Percentiles rank a stretch among this genome's conserved stretches.
phyloP scores from a whole-genome alignment of 1,140 invertebrate genomes.

The Ptiloglossa arizonensis region DNA sequence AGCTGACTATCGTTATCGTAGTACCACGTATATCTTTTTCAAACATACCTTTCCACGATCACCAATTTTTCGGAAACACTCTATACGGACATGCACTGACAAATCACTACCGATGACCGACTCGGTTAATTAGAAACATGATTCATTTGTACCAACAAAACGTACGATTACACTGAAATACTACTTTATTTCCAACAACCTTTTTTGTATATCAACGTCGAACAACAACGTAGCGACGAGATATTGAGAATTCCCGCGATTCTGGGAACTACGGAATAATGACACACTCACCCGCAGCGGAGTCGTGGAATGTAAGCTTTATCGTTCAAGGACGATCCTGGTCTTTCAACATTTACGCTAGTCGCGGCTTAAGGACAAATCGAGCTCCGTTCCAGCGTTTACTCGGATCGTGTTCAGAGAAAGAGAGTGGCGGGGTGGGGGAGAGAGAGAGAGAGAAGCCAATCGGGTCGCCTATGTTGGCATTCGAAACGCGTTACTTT shows the following conservation, averaged over 20 bases:
- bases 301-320: constrained; percentile 64
- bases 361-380: constrained; percentile 62
- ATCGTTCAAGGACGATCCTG: constrained; percentile 70
- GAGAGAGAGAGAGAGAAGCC: constrained; percentile 21
- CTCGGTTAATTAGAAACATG: background rate
- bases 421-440: constrained; percentile 21
- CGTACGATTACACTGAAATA: background rate
- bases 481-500: constrained; percentile 67
- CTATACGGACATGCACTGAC: too few relatives aligned
- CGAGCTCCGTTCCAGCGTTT: constrained; percentile 25
- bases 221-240: background rate
- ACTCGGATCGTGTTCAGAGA: constrained; percentile 21
- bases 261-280: constrained; percentile 14
- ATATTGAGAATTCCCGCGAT: background rate
- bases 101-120: background rate
- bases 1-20: too few relatives aligned
- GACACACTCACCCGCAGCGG: background rate
- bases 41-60: too few relatives aligned
- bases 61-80: too few relatives aligned
- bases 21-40: too few relatives aligned
- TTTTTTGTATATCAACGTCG: background rate
- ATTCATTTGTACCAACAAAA: constrained; percentile 9
- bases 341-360: constrained; percentile 58
- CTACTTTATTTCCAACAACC: background rate
- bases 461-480: constrained; percentile 39